A percentile compares a stretch with the other conserved stretches of the same genome.
These are phyloP conservation scores for Hydra vulgaris DNA, from an alignment of 30 jellyfish, hydroid and myxozoan genomes.

Conservation along the genomic window DNA sequence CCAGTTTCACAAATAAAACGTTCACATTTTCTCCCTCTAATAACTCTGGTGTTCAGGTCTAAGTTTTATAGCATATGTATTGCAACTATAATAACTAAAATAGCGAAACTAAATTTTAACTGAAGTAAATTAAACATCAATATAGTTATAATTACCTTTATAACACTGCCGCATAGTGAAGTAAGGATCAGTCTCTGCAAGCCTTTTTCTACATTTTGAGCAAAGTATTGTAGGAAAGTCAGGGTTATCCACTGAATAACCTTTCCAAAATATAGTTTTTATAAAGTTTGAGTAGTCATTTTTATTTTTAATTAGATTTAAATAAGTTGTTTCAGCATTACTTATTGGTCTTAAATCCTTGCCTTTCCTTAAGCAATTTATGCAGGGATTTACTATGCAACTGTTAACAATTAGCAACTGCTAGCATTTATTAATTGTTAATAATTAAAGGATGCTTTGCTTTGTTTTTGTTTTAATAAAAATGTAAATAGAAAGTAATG, in stretches of 20 bases:
- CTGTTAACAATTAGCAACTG: not conserved
- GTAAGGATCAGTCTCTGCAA: not conserved
- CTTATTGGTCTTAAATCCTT: not conserved
- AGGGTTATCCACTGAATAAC: not conserved
- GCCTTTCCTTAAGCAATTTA: not conserved
- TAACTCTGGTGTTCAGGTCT: not conserved
- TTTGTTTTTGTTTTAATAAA: not conserved
- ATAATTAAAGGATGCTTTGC: not conserved
- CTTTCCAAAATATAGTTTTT: not conserved
- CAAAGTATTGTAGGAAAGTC: not conserved
- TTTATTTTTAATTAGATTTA: too few species aligned
- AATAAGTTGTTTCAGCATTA: not conserved
- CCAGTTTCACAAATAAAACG: not conserved
- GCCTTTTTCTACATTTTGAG: not conserved
- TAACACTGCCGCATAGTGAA: not conserved
- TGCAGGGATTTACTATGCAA: not conserved
- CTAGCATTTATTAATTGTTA: not conserved
- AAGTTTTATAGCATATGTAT: not conserved
- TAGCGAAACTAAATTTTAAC: not conserved
- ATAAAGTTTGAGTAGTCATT: not conserved
- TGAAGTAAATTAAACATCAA: not conserved
- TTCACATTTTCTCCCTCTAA: not conserved
- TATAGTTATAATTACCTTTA: not conserved
- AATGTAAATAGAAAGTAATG: not conserved
- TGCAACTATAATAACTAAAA: not conserved